Conservation (phyloP, 2,113 vertebrate species). For the Megalops atlanticus region DNA sequence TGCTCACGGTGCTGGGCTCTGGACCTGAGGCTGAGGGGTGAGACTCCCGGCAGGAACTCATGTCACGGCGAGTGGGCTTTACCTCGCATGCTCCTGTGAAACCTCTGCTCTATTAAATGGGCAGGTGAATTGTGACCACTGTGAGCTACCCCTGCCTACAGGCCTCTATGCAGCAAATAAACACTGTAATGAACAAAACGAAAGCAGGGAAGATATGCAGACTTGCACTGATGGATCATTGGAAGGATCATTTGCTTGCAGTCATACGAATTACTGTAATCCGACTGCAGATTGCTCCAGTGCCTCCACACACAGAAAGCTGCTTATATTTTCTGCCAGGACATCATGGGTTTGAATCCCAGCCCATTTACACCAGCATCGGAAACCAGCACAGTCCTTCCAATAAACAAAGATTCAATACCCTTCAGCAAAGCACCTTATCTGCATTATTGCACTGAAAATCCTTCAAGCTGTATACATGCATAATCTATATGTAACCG, state of each 20-base stretch:
- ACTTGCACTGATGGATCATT: neutral
- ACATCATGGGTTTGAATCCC: neutral
- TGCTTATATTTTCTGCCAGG: neutral
- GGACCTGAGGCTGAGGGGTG: neutral
- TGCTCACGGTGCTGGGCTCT: neutral
- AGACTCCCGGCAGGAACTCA: neutral
- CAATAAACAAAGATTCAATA: too few relatives aligned
- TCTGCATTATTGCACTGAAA: too few relatives aligned
- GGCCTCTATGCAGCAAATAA: neutral
- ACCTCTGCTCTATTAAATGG: neutral
- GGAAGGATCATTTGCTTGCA: neutral
- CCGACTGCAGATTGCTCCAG: neutral
- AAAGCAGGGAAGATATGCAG: neutral
- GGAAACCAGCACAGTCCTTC: neutral
- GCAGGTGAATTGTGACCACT: neutral
- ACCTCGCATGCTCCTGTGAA: neutral
- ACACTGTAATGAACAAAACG: neutral
- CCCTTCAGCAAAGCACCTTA: too few relatives aligned
- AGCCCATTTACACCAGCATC: neutral
- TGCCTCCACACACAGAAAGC: too few relatives aligned
- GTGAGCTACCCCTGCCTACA: neutral
- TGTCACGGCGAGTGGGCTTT: neutral
- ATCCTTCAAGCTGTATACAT: too few relatives aligned
- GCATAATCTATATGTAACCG: too few relatives aligned
- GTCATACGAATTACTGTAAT: neutral